A percentile compares a stretch with the other conserved stretches of the same genome.
These are phyloP conservation scores for Phymorhynchus buccinoides DNA, from an alignment of 1,140 invertebrate species.

Conservation along the genomic window DNA sequence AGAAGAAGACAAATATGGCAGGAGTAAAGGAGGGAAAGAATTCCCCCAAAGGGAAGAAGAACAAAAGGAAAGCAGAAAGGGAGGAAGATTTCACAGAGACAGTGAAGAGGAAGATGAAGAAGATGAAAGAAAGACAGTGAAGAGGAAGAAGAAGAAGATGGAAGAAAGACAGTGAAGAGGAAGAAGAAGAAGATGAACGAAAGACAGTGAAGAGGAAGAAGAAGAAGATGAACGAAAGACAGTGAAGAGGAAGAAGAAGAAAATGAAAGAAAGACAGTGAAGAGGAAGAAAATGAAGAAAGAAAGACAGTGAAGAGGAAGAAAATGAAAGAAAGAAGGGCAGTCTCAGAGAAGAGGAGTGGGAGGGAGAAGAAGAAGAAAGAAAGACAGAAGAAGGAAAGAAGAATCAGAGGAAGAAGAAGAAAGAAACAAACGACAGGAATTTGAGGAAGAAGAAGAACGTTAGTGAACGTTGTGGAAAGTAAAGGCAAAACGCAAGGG, in stretches of 20 bases:
- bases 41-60: constrained; percentile 4
- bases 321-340: not conserved
- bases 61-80: not conserved
- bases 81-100: not conserved
- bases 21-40: not conserved
- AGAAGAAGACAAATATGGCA: not conserved
- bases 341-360: not conserved
- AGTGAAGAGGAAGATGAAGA: not conserved
- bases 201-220: not conserved
- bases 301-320: constrained; percentile 8
- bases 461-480: not conserved
- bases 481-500: too few relatives aligned
- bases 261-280: not conserved
- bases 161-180: not conserved
- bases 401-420: not conserved
- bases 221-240: not conserved
- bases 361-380: not conserved
- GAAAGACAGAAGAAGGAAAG: not conserved
- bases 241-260: not conserved
- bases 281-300: not conserved
- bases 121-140: not conserved
- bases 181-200: too few relatives aligned
- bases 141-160: not conserved
- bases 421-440: not conserved
- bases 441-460: not conserved